Conservation (phyloP, 2,888 invertebrate genomes). For the Lasioglossum morio region DNA sequence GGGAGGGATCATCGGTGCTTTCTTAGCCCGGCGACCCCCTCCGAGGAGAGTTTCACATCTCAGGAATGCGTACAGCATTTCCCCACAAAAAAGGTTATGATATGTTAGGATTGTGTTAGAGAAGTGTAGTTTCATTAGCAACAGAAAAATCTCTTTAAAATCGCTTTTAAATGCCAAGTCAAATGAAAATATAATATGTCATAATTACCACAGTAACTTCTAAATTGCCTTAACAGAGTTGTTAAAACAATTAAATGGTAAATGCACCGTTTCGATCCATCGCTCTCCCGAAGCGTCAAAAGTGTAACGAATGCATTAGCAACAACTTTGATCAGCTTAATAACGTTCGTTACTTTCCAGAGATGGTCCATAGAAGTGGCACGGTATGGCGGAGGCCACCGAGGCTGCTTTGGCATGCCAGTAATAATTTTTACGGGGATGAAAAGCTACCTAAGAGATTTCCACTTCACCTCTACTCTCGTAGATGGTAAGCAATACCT, state of each 20-base stretch:
- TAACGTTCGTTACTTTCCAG: background rate
- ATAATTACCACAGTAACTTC: no score
- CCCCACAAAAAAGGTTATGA: no score
- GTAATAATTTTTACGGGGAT: background rate
- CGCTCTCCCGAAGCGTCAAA: background rate
- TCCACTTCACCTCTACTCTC: background rate
- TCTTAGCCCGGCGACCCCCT: no score
- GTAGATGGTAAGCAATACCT: background rate
- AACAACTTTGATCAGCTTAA: slow-evolving; percentile 6
- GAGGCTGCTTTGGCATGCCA: background rate
- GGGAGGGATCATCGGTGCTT: no score
- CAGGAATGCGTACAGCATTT: no score
- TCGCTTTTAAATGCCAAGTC: no score
- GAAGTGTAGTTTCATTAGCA: no score
- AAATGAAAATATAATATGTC: no score
- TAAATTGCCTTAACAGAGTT: background rate
- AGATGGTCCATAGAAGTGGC: slow-evolving; percentile 1
- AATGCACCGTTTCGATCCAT: background rate
- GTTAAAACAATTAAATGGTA: background rate
- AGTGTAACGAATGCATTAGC: background rate
- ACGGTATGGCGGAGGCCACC: background rate
- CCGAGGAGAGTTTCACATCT: no score
- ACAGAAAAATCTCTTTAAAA: no score
- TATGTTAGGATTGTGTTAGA: no score
- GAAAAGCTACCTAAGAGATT: background rate